These are phyloP conservation scores for Pachyseris speciosa DNA, from an alignment of 64 coral and sea anemone species.

Conservation along the genomic window DNA sequence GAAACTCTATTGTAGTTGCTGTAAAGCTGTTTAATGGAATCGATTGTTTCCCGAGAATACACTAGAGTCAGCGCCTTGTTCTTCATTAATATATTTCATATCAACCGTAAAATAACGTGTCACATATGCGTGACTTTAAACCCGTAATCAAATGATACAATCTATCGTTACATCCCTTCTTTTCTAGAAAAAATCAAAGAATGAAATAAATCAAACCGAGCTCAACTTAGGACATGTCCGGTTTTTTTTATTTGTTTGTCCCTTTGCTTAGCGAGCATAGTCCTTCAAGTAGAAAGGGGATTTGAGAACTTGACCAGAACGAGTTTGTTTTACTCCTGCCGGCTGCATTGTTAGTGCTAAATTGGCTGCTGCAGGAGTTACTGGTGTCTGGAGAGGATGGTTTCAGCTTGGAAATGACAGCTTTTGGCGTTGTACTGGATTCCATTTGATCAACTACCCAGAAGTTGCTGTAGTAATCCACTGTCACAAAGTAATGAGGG, in stretches of 20 bases:
- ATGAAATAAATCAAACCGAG: background rate
- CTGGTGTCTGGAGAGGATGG: background rate
- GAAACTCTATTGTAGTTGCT: background rate
- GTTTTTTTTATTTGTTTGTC: background rate
- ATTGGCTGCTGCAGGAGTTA: background rate
- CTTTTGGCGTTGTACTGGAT: background rate
- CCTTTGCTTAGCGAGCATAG: background rate
- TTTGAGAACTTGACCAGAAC: background rate
- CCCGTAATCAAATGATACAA: background rate
- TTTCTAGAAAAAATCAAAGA: background rate
- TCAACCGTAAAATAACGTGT: background rate
- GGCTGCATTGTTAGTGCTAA: background rate
- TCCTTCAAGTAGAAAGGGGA: background rate
- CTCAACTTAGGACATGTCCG: background rate
- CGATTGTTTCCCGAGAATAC: background rate
- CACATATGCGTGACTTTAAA: too few relatives aligned
- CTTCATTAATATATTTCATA: background rate
- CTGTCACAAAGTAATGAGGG: slow-evolving; percentile 20
- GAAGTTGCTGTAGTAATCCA: slow-evolving; percentile 32
- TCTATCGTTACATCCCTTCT: background rate
- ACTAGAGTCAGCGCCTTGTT: too few relatives aligned
- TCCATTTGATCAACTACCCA: slow-evolving; percentile 25
- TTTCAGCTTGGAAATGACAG: background rate
- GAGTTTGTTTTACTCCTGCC: background rate
- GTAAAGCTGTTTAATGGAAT: background rate